Evolutionary conservation across 2,113 vertebrate species (phyloP), one percentile per base, ranked within the genome.

Genomic region (Benitochromis conjunctus): DNA sequence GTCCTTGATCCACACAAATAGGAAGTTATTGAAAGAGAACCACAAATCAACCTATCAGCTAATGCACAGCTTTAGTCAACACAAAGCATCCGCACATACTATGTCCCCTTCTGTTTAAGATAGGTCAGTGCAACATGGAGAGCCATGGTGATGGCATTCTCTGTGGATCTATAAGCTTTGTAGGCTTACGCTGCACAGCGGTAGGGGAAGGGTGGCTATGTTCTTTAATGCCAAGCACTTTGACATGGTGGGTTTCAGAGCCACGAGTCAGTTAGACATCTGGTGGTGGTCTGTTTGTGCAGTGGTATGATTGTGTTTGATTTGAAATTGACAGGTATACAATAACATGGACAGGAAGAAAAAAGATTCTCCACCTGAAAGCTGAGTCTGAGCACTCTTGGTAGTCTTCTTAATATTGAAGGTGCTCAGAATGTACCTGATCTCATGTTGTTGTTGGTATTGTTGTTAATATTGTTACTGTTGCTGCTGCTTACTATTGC

Each of bases 1-100:
- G 48, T 29, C 26, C 1, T 76, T 76, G 24, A 76, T 51, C 48
- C 16, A 51, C 3, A 76, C 0, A 0, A 26, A 51, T 29, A 51
- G 43, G 43, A 19, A 51, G 69, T 31, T 51, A 51, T 5, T 76
- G 71, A 76, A 48, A 26, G 26, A 26, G 26, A 26, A 76, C 69
- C 16, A 31, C 43, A 46, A 51, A 76, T 46, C 29, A 29, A 76
- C 43, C 69, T 51, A 13, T 51, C 46, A 31, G 26, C 14, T 51
- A 31, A 76, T 76, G 43, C 24, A 2, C 43, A 51, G 43, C 16
- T 31, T 29, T 31, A 31, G 69, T 48, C 16, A 29, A 2, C 11
- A 48, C 9, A 48, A 74, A 48, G 41, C 43, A 74, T 29, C 43
- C 14, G 11, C 43, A 74, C 24, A 31, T 74, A 19, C 14, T 31